Conservation (phyloP, 2,113 vertebrate genomes). For the Meriones unguiculatus region DNA sequence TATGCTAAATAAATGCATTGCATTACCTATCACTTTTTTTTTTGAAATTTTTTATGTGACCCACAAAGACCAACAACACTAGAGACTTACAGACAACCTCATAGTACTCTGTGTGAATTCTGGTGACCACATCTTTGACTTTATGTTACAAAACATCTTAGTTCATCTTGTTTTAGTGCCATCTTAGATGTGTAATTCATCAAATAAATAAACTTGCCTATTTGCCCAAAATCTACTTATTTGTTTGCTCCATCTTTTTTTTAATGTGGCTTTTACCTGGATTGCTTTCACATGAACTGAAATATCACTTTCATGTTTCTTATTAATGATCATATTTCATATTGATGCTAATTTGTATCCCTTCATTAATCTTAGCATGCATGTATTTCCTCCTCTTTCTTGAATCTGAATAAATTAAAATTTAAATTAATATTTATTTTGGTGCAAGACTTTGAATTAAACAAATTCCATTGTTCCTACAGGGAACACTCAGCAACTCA, state of each 20-base stretch:
- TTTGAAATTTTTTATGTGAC: constrained; percentile 1
- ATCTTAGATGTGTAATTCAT: constrained; percentile 13
- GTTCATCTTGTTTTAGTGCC: neutral
- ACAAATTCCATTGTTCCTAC: neutral
- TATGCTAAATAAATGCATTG: neutral
- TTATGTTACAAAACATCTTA: neutral
- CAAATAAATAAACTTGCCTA: neutral
- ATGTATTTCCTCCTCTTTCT: neutral
- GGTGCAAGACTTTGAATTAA: neutral
- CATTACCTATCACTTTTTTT: constrained; percentile 1
- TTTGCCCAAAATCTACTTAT: neutral
- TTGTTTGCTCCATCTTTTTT: neutral
- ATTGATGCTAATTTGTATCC: neutral
- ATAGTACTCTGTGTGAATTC: neutral
- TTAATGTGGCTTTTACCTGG: neutral
- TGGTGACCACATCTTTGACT: neutral
- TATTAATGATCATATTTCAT: neutral
- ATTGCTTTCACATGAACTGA: neutral
- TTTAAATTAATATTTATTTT: neutral
- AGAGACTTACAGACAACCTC: neutral
- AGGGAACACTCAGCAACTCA: neutral
- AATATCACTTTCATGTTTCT: neutral
- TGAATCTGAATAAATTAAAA: neutral
- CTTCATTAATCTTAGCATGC: neutral
- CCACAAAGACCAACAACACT: neutral